Evolutionary conservation across 2,888 invertebrate species (phyloP).

Genomic region (Lasius platythorax): DNA sequence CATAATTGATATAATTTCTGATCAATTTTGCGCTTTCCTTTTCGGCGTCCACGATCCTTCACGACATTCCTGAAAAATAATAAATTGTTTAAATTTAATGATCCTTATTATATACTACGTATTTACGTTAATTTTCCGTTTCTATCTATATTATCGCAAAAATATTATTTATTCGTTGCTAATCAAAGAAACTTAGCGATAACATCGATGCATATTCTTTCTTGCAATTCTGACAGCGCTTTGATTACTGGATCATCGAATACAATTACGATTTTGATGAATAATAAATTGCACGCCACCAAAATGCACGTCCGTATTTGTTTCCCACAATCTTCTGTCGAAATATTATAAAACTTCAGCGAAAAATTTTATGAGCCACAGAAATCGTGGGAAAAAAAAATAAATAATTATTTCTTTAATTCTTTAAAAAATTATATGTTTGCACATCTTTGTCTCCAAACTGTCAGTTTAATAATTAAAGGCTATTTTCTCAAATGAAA

Average conservation of each 20-base stretch:
- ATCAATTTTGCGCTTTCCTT: slow-evolving; percentile 53
- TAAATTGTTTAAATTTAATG: background rate
- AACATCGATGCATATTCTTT: slow-evolving; percentile 29
- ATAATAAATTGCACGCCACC: slow-evolving; percentile 56
- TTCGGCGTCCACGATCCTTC: slow-evolving; percentile 35
- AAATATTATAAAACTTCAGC: background rate
- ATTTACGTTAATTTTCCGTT: slow-evolving; percentile 63
- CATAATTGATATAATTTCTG: slow-evolving; percentile 49
- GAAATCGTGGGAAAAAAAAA: background rate
- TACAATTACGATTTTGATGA: slow-evolving; percentile 63
- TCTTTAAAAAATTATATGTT: background rate
- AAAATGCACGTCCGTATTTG: background rate
- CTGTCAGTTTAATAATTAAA: background rate
- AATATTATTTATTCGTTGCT: slow-evolving; percentile 75
- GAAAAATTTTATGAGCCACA: background rate
- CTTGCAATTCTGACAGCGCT: slow-evolving; percentile 57
- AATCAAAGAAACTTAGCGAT: slow-evolving; percentile 55
- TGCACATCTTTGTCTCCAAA: background rate
- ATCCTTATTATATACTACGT: slow-evolving; percentile 30
- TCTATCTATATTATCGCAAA: slow-evolving; percentile 56
- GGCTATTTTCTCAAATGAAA: background rate
- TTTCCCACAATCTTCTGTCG: background rate
- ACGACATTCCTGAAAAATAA: slow-evolving; percentile 31
- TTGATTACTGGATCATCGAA: slow-evolving; percentile 71
- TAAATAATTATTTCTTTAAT: background rate